A percentile compares a stretch with the other conserved stretches of the same genome.
Evolutionary conservation across 2,113 vertebrate genomes (phyloP).

Genomic region (Geococcyx californianus): DNA sequence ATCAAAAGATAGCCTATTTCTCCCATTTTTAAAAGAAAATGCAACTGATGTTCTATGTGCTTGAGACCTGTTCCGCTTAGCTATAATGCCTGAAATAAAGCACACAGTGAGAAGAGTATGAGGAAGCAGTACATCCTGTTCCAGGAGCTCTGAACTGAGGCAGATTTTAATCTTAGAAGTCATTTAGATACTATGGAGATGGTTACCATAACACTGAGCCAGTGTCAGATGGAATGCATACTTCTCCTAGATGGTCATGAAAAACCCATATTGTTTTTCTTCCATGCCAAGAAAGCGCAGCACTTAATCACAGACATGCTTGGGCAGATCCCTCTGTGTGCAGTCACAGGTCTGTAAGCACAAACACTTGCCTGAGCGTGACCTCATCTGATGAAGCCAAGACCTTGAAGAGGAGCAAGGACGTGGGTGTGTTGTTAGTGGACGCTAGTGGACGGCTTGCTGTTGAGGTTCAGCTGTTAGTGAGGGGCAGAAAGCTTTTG

Average conservation of each 20-base stretch:
- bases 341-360: background rate
- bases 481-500: background rate
- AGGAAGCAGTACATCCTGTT: background rate
- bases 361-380: fast-evolving
- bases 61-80: background rate
- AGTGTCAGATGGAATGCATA: background rate
- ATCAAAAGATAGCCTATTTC: background rate
- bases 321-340: background rate
- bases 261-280: background rate
- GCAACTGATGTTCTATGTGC: background rate
- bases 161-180: conserved; percentile 24
- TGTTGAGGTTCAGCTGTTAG: background rate
- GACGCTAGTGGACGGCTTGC: background rate
- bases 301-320: background rate
- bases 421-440: fast-evolving
- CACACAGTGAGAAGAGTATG: background rate
- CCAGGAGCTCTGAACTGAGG: background rate
- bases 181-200: background rate
- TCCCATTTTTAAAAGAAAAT: background rate
- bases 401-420: background rate
- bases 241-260: background rate
- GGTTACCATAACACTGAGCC: background rate
- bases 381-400: background rate
- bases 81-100: background rate
- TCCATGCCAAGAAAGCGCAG: background rate